Conservation (phyloP, 2,113 vertebrate species). For the Megaleporinus macrocephalus region DNA sequence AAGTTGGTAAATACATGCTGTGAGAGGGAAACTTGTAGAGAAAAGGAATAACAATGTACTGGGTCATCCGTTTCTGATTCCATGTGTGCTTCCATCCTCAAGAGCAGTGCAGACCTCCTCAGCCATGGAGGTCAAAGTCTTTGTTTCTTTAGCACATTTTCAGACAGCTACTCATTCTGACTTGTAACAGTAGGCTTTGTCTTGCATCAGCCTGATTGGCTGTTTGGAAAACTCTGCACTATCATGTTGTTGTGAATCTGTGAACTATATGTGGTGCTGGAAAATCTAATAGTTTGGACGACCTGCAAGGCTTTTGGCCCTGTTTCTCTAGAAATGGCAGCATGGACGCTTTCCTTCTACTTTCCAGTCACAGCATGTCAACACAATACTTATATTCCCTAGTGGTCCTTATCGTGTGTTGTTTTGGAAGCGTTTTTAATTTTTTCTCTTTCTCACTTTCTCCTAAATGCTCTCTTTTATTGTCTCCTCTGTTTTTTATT, state of each 20-base stretch:
- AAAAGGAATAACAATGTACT: constrained; percentile 21
- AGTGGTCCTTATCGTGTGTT: constrained; percentile 34
- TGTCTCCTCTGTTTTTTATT: too few relatives aligned
- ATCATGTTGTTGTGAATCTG: constrained; percentile 21
- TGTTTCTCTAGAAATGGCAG: constrained; percentile 11
- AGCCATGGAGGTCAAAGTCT: background rate
- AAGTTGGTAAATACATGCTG: constrained; percentile 15
- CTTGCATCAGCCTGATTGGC: background rate
- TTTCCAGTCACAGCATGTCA: constrained; percentile 36
- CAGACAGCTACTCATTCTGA: constrained; percentile 21
- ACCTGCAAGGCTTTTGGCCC: background rate
- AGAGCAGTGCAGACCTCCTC: constrained; percentile 8
- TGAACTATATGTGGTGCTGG: constrained; percentile 10
- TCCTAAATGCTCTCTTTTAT: too few relatives aligned
- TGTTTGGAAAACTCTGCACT: background rate
- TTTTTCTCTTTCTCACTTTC: background rate
- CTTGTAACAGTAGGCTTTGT: constrained; percentile 18
- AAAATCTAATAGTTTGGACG: constrained; percentile 42
- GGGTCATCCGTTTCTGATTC: constrained; percentile 25
- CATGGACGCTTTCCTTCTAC: constrained; percentile 17
- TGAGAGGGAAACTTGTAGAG: constrained; percentile 23
- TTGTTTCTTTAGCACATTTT: constrained; percentile 7
- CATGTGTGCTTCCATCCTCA: constrained; percentile 2
- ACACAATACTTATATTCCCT: constrained; percentile 34
- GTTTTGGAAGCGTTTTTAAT: constrained; percentile 28